Percentiles rank a stretch among this genome's conserved stretches.
phyloP scores from a whole-genome alignment of 1,140 invertebrate species.

The Idris sp. region DNA sequence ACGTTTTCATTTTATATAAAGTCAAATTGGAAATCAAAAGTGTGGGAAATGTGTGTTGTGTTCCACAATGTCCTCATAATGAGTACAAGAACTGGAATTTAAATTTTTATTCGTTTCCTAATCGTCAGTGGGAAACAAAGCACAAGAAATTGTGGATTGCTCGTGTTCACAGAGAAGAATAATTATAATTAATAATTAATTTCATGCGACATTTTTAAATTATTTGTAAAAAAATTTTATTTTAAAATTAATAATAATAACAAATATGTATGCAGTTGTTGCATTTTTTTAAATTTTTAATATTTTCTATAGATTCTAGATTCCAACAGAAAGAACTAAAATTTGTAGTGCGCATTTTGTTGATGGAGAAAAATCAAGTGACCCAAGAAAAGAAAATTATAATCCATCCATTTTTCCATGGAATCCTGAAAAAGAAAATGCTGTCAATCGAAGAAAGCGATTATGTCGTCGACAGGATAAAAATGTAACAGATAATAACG shows the following conservation, averaged over 20 bases:
- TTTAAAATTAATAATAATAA: too few relatives aligned
- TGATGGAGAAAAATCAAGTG: constrained; percentile 1
- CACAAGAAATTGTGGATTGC: constrained; percentile 19
- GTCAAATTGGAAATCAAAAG: too few relatives aligned
- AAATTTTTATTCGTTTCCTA: constrained; percentile 22
- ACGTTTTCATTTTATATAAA: too few relatives aligned
- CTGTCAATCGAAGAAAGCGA: background rate
- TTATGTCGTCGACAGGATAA: background rate
- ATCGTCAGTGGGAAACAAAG: constrained; percentile 13
- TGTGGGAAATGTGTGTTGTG: too few relatives aligned
- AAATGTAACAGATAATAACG: background rate
- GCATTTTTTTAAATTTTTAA: too few relatives aligned
- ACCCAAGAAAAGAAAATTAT: constrained; percentile 5
- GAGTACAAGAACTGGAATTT: constrained; percentile 1
- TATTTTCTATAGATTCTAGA: too few relatives aligned
- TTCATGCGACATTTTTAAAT: too few relatives aligned
- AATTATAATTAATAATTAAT: constrained; percentile 4
- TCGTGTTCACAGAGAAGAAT: constrained; percentile 5
- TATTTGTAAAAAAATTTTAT: too few relatives aligned
- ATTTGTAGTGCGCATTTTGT: constrained; percentile 10
- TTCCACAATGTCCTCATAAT: constrained; percentile 3
- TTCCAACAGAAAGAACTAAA: background rate
- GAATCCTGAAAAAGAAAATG: background rate
- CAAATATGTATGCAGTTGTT: too few relatives aligned
- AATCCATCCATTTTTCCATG: constrained; percentile 5